These are phyloP conservation scores for Puma concolor DNA, from an alignment of 2,113 vertebrate species.

Conservation along the genomic window DNA sequence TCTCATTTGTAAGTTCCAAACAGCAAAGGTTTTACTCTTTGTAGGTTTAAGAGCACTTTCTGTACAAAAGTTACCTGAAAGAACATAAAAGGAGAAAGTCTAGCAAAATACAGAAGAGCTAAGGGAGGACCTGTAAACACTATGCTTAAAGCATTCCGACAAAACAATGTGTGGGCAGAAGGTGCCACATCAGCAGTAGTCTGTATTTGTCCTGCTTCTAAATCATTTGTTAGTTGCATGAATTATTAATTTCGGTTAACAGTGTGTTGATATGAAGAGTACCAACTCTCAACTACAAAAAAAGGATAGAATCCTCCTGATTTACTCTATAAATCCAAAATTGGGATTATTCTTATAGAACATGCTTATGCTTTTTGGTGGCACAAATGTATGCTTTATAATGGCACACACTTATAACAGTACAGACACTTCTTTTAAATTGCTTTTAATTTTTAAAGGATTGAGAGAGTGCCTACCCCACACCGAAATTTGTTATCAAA, in stretches of 20 bases:
- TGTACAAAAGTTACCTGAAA: conserved; percentile 23
- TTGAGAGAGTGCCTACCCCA: background rate
- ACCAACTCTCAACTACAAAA: background rate
- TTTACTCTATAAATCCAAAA: conserved; percentile 28
- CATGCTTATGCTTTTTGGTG: background rate
- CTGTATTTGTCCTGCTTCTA: conserved; percentile 13
- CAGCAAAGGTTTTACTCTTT: conserved; percentile 8
- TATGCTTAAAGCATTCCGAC: conserved; percentile 28
- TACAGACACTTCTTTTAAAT: background rate
- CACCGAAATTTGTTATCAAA: conserved; percentile 22
- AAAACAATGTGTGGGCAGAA: conserved; percentile 56
- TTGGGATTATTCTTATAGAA: background rate
- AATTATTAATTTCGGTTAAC: conserved; percentile 67
- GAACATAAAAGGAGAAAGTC: conserved; percentile 21
- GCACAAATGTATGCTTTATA: background rate
- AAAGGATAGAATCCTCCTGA: background rate
- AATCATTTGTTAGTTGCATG: conserved; percentile 41
- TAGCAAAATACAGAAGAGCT: conserved; percentile 9
- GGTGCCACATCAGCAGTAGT: conserved; percentile 74
- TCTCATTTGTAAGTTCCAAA: conserved; percentile 30
- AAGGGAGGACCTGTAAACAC: background rate
- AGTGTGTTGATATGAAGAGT: conserved; percentile 25
- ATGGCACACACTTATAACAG: background rate
- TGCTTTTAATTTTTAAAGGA: background rate
- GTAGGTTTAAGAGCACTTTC: background rate